Conservation (phyloP, 2,888 invertebrate species). For the Oscheius sp. region DNA sequence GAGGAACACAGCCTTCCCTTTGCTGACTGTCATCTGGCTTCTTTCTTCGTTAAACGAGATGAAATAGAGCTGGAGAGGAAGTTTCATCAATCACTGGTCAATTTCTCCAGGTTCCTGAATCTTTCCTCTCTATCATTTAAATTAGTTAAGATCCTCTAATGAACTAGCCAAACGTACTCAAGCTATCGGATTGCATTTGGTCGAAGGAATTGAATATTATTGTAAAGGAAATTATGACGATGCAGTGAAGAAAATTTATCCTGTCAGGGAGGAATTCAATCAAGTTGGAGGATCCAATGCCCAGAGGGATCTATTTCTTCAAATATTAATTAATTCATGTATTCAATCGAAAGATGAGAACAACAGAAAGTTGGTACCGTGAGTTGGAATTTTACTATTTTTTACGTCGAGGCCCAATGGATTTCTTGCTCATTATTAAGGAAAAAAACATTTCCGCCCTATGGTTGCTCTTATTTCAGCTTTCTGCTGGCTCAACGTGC, state of each 20-base stretch:
- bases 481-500: not conserved
- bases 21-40: conserved; percentile 71
- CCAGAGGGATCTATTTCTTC: conserved; percentile 66
- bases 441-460: not conserved
- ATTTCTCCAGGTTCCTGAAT: conserved; percentile 18
- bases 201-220: conserved; percentile 58
- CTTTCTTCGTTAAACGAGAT: conserved; percentile 37
- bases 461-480: no score
- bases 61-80: conserved; percentile 36
- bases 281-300: conserved; percentile 65
- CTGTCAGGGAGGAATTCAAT: conserved; percentile 53
- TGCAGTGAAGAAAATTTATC: conserved; percentile 56
- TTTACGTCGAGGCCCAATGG: not conserved
- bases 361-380: conserved; percentile 46
- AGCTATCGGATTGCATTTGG: conserved; percentile 52
- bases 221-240: conserved; percentile 49
- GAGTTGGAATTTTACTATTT: conserved; percentile 15
- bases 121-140: not conserved
- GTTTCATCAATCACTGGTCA: conserved; percentile 37
- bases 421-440: not conserved
- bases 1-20: conserved; percentile 74
- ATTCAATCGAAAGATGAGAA: conserved; percentile 43
- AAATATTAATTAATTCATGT: conserved; percentile 57
- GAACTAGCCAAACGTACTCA: conserved; percentile 50
- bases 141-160: not conserved